Conservation (phyloP, 1,140 invertebrate genomes). For the Dendroctonus ponderosae region DNA sequence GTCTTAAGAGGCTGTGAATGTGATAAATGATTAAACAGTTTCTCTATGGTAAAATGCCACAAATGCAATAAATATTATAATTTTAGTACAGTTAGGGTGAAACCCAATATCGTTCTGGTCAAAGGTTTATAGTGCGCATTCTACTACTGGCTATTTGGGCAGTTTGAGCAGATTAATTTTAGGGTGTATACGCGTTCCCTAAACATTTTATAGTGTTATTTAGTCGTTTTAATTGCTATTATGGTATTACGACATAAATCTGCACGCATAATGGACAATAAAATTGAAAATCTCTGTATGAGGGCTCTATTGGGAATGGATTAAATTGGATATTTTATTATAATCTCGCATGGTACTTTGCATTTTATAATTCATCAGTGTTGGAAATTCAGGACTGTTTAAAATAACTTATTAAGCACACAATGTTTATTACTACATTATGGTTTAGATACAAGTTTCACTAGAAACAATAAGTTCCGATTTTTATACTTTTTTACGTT, state of each 20-base stretch:
- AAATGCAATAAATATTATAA: conserved; percentile 7
- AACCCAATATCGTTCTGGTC: conserved; percentile 25
- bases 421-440: no score
- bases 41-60: not conserved
- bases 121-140: conserved; percentile 32
- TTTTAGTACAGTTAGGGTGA: conserved; percentile 13
- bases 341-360: no score
- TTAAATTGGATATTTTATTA: no score
- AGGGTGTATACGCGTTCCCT: conserved; percentile 11
- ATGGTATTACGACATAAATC: conserved; percentile 26
- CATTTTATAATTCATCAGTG: no score
- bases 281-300: conserved; percentile 16
- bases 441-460: no score
- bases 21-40: not conserved
- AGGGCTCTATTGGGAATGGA: not conserved
- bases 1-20: not conserved
- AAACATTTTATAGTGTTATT: conserved; percentile 34
- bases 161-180: conserved; percentile 29
- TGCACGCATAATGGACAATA: conserved; percentile 20
- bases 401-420: no score
- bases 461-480: no score
- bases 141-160: conserved; percentile 27
- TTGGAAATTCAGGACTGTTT: no score
- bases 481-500: no score
- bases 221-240: conserved; percentile 32